phyloP scores from a whole-genome alignment of 1,140 invertebrate species.

The Parasteatoda tepidariorum region DNA sequence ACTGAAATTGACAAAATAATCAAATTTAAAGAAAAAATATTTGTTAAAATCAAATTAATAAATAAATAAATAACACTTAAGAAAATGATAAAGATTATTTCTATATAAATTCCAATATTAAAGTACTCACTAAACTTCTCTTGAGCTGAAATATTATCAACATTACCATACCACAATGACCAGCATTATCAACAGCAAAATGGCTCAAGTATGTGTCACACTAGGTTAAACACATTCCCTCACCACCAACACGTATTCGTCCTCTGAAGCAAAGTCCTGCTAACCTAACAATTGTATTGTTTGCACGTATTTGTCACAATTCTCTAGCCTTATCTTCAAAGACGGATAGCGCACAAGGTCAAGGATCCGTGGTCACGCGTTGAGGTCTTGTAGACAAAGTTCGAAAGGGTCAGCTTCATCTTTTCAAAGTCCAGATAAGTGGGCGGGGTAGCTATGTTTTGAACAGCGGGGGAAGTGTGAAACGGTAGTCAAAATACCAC shows the following conservation, averaged over 20 bases:
- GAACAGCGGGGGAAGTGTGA: not conserved
- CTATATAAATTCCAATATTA: too few relatives aligned
- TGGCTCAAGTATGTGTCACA: not conserved
- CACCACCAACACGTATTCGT: not conserved
- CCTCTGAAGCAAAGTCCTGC: not conserved
- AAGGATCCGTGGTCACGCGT: not conserved
- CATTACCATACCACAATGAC: too few relatives aligned
- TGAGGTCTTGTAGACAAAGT: not conserved
- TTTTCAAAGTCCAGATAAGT: not conserved
- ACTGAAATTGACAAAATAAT: too few relatives aligned
- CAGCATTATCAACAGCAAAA: too few relatives aligned
- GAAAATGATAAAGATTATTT: too few relatives aligned
- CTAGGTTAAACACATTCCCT: not conserved
- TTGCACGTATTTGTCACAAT: not conserved
- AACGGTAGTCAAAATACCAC: not conserved
- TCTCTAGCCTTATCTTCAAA: not conserved
- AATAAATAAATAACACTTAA: too few relatives aligned
- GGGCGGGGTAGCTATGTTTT: not conserved
- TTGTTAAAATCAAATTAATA: too few relatives aligned
- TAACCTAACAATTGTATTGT: not conserved
- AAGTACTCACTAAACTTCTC: too few relatives aligned
- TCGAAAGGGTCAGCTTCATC: not conserved
- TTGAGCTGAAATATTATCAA: too few relatives aligned
- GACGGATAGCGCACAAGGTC: not conserved
- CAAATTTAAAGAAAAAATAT: too few relatives aligned